Evolutionary conservation across 2,888 invertebrate genomes (phyloP).

Genomic region (Ceraclea dissimilis): DNA sequence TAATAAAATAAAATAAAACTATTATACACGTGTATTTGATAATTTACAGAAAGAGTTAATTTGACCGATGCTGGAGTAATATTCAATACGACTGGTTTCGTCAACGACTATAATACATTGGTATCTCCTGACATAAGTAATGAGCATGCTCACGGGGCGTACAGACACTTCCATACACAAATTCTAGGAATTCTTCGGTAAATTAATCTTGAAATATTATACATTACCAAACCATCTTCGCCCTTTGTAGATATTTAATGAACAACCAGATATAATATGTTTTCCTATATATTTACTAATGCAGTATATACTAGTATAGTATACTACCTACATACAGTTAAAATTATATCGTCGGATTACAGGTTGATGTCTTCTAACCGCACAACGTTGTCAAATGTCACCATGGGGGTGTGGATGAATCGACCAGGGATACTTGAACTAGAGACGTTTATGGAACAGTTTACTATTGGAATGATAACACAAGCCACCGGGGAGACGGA

Average conservation of each 20-base stretch:
- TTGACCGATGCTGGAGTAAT: neutral
- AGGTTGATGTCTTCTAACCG: neutral
- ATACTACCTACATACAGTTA: too few relatives aligned
- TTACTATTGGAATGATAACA: neutral
- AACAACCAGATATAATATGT: too few relatives aligned
- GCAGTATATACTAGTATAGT: too few relatives aligned
- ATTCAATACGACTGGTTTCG: neutral
- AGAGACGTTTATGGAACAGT: neutral
- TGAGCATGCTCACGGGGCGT: constrained; percentile 57
- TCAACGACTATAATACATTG: neutral
- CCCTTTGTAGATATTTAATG: too few relatives aligned
- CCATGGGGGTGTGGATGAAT: neutral
- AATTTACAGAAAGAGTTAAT: neutral
- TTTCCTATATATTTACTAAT: too few relatives aligned
- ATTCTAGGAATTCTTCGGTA: constrained; percentile 47
- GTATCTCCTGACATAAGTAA: constrained; percentile 46
- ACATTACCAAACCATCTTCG: too few relatives aligned
- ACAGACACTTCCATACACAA: constrained; percentile 56
- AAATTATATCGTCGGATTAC: too few relatives aligned
- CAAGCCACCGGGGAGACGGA: neutral
- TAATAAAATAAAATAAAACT: too few relatives aligned
- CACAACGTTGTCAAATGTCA: neutral
- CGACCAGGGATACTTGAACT: neutral
- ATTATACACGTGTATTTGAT: neutral
- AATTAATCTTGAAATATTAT: too few relatives aligned